phyloP scores from a whole-genome alignment of 2,113 vertebrate genomes.

The Lampris megalopsis region DNA sequence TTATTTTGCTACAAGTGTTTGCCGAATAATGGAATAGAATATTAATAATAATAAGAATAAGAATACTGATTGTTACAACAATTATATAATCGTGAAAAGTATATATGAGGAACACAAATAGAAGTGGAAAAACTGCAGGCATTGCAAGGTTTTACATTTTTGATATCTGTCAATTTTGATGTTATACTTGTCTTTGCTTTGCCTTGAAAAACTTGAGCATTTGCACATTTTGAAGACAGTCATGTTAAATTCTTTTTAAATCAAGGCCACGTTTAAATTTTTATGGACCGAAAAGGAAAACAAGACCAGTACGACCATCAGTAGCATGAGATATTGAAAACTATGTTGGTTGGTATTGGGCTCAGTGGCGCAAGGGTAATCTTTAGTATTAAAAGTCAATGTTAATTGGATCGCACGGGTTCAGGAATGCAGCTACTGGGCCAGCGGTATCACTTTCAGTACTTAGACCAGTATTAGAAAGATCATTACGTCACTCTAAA shows the following conservation, averaged over 20 bases:
- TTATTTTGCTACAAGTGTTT: no score
- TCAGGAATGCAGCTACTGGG: conserved; percentile 12
- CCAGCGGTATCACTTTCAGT: conserved; percentile 39
- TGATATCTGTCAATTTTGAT: neutral
- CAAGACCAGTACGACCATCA: no score
- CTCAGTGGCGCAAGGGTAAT: conserved; percentile 24
- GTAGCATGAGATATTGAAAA: neutral
- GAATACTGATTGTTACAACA: no score
- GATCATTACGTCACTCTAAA: neutral
- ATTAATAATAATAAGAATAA: no score
- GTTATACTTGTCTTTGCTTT: neutral
- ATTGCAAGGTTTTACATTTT: neutral
- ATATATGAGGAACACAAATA: no score
- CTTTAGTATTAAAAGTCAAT: conserved; percentile 49
- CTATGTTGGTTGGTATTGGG: conserved; percentile 32
- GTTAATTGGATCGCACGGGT: conserved; percentile 67
- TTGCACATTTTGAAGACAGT: neutral
- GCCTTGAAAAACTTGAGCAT: neutral
- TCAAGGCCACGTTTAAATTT: no score
- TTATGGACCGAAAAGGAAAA: no score
- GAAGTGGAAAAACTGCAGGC: no score
- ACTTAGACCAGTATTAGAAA: conserved; percentile 39
- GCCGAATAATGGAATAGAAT: no score
- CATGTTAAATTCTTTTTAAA: no score
- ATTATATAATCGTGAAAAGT: no score